A percentile compares a stretch with the other conserved stretches of the same genome.
Evolutionary conservation across 1,140 invertebrate genomes (phyloP).

Genomic region (Dysdera silvatica): DNA sequence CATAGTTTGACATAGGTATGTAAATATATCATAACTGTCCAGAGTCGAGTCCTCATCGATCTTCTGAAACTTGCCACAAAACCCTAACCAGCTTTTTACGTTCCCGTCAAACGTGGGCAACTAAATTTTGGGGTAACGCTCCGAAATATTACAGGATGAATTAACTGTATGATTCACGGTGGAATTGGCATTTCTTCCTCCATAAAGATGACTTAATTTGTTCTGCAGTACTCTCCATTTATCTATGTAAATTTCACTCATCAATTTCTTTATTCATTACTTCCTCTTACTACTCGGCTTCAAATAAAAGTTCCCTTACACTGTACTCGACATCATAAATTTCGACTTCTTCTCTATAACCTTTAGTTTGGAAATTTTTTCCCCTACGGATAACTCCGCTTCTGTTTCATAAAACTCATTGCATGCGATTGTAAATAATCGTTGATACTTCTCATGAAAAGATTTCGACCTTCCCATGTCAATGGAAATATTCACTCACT

Average conservation of each 20-base stretch:
- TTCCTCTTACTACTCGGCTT: not conserved
- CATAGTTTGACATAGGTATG: constrained; percentile 5
- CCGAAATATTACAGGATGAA: too few relatives aligned
- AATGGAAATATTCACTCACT: too few relatives aligned
- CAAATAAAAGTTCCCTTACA: not conserved
- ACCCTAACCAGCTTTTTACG: constrained; percentile 1
- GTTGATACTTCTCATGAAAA: too few relatives aligned
- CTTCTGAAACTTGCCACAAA: constrained; percentile 18
- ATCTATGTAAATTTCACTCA: too few relatives aligned
- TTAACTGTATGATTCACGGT: too few relatives aligned
- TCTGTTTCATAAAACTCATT: too few relatives aligned
- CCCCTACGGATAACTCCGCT: too few relatives aligned
- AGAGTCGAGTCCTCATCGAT: constrained; percentile 3
- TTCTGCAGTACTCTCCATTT: too few relatives aligned
- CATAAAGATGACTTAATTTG: too few relatives aligned
- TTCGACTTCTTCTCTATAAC: constrained; percentile 2
- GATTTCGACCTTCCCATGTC: too few relatives aligned
- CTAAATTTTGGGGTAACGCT: constrained; percentile 3
- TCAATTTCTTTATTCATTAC: not conserved
- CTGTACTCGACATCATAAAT: not conserved
- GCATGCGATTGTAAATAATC: too few relatives aligned
- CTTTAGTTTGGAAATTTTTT: not conserved
- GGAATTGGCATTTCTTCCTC: too few relatives aligned
- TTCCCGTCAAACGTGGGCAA: constrained; percentile 13
- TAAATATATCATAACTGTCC: constrained; percentile 2